Evolutionary conservation across 2,888 invertebrate species (phyloP), one percentile per base, ranked within the genome.

Genomic region (Hirtodrosophila histrioides): DNA sequence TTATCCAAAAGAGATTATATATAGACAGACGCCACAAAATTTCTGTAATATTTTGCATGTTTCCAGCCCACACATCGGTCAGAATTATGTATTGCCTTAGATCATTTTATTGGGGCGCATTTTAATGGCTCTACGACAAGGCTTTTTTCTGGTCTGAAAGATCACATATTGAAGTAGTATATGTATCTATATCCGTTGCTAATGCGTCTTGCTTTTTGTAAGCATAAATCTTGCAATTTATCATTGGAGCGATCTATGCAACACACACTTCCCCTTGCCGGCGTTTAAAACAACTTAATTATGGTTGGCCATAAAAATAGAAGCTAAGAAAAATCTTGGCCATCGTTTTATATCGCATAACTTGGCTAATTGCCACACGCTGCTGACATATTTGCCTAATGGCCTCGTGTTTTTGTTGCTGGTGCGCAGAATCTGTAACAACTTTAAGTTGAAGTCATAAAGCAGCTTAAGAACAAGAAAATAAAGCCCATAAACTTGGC

Each of bases 351-450:
- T 73, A 76, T 66, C 78, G 65, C 78, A 86, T 86, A 86, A 84
- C 77, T 84, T 86, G 87, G 83, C 87, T 84, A 84, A 84, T 84
- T 84, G 87, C 83, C 84, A 86, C 79, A 88, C 79, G 82, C 78
- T 74, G 88, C 83, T 88, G 88, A 84, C 84, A 84, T 82, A 84
- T 84, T 88, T 86, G 79, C 86, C 83, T 84, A 84, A 84, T 84
- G 84, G 84, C 84, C 83, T 75, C 84, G 63, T 75, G 75, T 74
- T 8, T 31, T 7, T 31, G 3, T 31, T 31, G 3, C 43, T 57
- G 64, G 57, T 55, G 58, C 68, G 24, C 44, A 48, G 76, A 71
- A 63, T 67, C 64, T 69, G 49, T 62, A 67, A 62, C 69, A 82
- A 63, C 84, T 83, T 70, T 49, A 83, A 86, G 76, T 86, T 73